phyloP scores from a whole-genome alignment of 1,140 invertebrate species.

The Lethocerus indicus region DNA sequence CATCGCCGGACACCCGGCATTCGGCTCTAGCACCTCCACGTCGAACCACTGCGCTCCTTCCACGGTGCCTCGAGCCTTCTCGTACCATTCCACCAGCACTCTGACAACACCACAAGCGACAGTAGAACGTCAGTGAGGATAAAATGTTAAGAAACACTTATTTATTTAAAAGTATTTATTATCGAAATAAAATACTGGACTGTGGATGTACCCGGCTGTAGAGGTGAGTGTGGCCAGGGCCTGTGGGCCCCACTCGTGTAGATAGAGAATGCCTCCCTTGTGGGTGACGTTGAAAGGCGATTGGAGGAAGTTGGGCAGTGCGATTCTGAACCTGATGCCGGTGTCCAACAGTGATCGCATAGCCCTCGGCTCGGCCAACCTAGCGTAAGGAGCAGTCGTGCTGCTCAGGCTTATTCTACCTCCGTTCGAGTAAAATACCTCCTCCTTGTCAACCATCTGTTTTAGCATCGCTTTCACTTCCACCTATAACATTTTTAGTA shows the following conservation, averaged over 20 bases:
- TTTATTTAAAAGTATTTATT: background rate
- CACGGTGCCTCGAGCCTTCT: too few relatives aligned
- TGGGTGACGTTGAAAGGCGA: slow-evolving; percentile 32
- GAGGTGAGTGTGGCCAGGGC: slow-evolving; percentile 1
- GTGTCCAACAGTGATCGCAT: background rate
- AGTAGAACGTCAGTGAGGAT: background rate
- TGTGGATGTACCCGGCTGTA: slow-evolving; percentile 3
- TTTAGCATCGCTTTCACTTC: too few relatives aligned
- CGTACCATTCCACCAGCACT: background rate
- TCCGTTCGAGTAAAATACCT: too few relatives aligned
- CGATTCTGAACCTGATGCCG: background rate
- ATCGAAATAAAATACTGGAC: background rate
- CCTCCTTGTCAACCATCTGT: too few relatives aligned
- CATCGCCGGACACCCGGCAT: background rate
- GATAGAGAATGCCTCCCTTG: slow-evolving; percentile 35
- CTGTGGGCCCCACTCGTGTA: slow-evolving; percentile 23
- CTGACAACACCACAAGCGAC: background rate
- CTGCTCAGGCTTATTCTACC: too few relatives aligned
- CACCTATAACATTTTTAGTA: too few relatives aligned
- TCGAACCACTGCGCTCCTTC: background rate
- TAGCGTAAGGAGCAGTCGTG: background rate
- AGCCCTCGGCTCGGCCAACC: slow-evolving; percentile 1
- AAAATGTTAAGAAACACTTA: background rate
- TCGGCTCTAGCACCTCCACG: background rate
- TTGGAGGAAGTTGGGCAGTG: background rate